Evolutionary conservation across 2,113 vertebrate genomes (phyloP).

Genomic region (Zapus hudsonius): DNA sequence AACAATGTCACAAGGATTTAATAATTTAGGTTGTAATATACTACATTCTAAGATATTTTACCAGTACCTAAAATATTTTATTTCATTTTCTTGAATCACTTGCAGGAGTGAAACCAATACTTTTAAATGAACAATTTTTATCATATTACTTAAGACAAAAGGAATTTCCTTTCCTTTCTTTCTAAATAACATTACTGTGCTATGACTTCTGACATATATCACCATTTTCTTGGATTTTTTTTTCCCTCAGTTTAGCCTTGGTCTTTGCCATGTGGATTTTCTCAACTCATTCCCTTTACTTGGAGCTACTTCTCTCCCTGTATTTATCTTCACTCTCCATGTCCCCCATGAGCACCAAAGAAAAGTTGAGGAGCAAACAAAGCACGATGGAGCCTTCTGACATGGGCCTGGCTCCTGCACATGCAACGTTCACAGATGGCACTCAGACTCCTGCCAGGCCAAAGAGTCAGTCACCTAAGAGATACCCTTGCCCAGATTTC

Average conservation of each 20-base stretch:
- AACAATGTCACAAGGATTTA: slow-evolving; percentile 10
- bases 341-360: background rate
- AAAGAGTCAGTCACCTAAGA: background rate
- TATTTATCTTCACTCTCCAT: no score
- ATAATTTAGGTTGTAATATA: slow-evolving; percentile 11
- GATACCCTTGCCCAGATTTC: background rate
- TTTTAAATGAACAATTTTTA: slow-evolving; percentile 26
- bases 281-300: background rate
- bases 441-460: background rate
- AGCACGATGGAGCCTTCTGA: background rate
- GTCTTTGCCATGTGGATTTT: no score
- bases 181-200: background rate
- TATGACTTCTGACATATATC: background rate
- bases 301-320: background rate
- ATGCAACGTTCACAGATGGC: background rate
- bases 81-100: slow-evolving; percentile 47
- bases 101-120: slow-evolving; percentile 41
- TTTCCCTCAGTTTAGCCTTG: background rate
- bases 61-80: slow-evolving; percentile 44
- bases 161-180: slow-evolving; percentile 1
- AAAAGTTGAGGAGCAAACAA: background rate
- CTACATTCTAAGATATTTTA: slow-evolving; percentile 17
- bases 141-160: slow-evolving; percentile 29
- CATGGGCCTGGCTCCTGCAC: background rate
- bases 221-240: background rate